A percentile compares a stretch with the other conserved stretches of the same genome.
Conservation (phyloP, 1,140 invertebrate species). For the Drosophila willistoni region DNA sequence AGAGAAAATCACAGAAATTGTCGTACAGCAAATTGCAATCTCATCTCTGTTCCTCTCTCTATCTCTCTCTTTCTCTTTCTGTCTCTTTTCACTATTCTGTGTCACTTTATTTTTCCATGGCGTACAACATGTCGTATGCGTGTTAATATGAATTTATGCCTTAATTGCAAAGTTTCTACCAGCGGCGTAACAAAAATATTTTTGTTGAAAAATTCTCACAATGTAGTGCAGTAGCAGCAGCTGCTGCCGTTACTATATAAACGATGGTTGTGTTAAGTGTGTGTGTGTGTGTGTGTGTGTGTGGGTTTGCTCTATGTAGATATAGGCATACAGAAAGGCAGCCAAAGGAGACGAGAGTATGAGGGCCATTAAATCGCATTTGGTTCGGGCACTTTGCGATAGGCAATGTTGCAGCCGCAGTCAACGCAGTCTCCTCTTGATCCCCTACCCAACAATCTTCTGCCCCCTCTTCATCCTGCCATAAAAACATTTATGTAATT, state of each 20-base stretch:
- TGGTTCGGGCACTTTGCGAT: constrained; percentile 48
- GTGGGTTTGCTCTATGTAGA: not conserved
- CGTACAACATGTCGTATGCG: constrained; percentile 33
- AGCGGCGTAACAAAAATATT: constrained; percentile 21
- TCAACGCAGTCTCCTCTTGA: constrained; percentile 14
- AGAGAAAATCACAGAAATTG: constrained; percentile 1
- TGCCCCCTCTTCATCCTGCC: not conserved
- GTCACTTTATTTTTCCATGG: not conserved
- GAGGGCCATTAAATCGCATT: constrained; percentile 67
- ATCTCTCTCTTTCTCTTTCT: not conserved
- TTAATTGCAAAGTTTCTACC: constrained; percentile 60
- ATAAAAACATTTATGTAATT: constrained; percentile 81
- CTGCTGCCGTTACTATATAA: constrained; percentile 7
- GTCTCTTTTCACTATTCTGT: not conserved
- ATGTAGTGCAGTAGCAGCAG: constrained; percentile 51
- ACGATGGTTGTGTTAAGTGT: not conserved
- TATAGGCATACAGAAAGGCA: not conserved
- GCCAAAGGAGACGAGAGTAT: not conserved
- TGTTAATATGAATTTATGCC: constrained; percentile 69
- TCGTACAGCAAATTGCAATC: not conserved
- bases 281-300: not conserved
- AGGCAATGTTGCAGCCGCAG: constrained; percentile 31
- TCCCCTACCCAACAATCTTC: not conserved
- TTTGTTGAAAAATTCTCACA: constrained; percentile 36
- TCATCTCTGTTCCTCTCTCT: not conserved